Evolutionary conservation across 2,888 invertebrate genomes (phyloP).

Genomic region (Spodoptera picta): DNA sequence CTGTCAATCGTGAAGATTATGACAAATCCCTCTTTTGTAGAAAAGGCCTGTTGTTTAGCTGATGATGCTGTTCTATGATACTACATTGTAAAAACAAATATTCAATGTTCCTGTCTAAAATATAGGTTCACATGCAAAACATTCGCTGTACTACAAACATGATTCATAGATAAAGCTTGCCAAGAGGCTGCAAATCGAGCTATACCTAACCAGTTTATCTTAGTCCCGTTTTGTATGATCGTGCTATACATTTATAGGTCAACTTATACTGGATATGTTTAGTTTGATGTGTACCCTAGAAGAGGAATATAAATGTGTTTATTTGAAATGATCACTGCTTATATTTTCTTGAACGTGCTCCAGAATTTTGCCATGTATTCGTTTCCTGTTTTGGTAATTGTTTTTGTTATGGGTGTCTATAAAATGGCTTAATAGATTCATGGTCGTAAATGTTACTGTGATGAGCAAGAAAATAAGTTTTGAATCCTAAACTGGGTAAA

Average conservation of each 20-base stretch:
- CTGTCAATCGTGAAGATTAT: too few species aligned
- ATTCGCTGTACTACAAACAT: constrained; percentile 47
- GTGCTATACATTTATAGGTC: too few species aligned
- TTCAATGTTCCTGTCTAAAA: constrained; percentile 46
- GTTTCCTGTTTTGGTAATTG: constrained; percentile 10
- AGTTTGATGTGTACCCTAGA: neutral
- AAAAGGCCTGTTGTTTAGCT: too few species aligned
- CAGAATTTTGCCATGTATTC: constrained; percentile 17
- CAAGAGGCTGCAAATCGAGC: constrained; percentile 46
- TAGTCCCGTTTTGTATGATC: too few species aligned
- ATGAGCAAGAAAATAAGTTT: too few species aligned
- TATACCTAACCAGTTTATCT: too few species aligned
- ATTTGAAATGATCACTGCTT: constrained; percentile 28
- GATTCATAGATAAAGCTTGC: constrained; percentile 58
- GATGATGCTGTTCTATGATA: too few species aligned
- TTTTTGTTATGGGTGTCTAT: neutral
- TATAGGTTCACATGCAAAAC: constrained; percentile 58
- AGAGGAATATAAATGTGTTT: constrained; percentile 51
- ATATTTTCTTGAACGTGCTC: constrained; percentile 20
- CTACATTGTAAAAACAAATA: constrained; percentile 49
- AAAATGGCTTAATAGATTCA: too few species aligned
- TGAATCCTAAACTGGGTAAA: too few species aligned
- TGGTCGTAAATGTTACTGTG: too few species aligned
- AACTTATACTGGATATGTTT: too few species aligned
- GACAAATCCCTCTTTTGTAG: too few species aligned